Evolutionary conservation across 2,888 invertebrate species (phyloP).

Genomic region (Amiota minor): DNA sequence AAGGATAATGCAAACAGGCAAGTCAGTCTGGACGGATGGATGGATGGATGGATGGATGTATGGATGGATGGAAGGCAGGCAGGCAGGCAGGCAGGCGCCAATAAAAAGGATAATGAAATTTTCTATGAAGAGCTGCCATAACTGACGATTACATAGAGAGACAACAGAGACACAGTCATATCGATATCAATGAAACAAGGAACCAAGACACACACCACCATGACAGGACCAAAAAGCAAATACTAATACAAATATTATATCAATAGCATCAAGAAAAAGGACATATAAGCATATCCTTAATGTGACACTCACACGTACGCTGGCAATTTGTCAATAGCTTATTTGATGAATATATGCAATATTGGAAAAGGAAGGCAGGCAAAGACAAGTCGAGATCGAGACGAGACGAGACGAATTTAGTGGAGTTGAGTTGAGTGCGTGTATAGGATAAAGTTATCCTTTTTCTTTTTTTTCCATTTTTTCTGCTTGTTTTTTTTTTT

Average conservation of each 20-base stretch:
- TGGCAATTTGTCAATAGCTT: constrained; percentile 62
- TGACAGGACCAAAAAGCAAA: no score
- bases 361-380: constrained; percentile 32
- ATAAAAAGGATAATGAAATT: constrained; percentile 40
- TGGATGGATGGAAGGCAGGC: background rate
- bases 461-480: constrained; percentile 31
- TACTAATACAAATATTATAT: background rate
- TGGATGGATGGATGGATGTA: no score
- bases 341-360: constrained; percentile 56
- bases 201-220: no score
- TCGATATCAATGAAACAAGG: no score
- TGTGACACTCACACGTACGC: constrained; percentile 50
- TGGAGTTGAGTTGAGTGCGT: background rate
- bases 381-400: no score
- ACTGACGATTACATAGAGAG: no score
- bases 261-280: constrained; percentile 37
- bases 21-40: no score
- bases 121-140: constrained; percentile 10
- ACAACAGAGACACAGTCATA: no score
- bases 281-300: constrained; percentile 28
- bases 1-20: constrained; percentile 3
- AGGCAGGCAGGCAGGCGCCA: background rate
- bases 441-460: constrained; percentile 21
- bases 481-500: constrained; percentile 23
- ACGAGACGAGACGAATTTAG: background rate